Conservation (phyloP, 2,113 vertebrate genomes). For the Callopanchax toddi region DNA sequence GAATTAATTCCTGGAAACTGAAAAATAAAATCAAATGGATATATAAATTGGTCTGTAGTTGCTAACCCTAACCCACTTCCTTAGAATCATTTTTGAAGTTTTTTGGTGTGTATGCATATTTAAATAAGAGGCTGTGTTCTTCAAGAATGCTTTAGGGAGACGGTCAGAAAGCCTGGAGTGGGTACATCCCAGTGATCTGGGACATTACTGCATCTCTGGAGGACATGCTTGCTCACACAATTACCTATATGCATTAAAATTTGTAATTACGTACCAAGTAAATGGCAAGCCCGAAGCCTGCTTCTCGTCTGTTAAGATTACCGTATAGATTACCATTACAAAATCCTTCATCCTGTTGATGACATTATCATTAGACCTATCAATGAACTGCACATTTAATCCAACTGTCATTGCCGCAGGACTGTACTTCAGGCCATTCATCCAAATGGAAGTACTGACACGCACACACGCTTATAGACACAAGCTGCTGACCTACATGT, state of each 20-base stretch:
- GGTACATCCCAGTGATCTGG: not conserved
- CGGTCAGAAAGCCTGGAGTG: too few relatives aligned
- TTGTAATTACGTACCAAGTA: conserved; percentile 33
- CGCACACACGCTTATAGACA: conserved; percentile 44
- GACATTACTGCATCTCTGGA: conserved; percentile 29
- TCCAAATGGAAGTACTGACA: conserved; percentile 55
- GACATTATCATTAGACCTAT: conserved; percentile 39
- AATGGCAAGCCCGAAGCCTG: conserved; percentile 21
- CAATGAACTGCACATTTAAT: conserved; percentile 29
- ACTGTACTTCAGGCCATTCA: conserved; percentile 49
- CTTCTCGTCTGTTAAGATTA: conserved; percentile 12
- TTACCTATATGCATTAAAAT: conserved; percentile 11
- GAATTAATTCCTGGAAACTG: conserved; percentile 76
- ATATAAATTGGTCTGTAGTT: too few relatives aligned
- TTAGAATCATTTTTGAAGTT: too few relatives aligned
- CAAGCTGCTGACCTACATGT: conserved; percentile 79
- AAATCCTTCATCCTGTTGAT: conserved; percentile 43
- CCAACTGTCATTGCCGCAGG: conserved; percentile 40
- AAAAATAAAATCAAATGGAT: conserved; percentile 65
- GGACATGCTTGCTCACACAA: conserved; percentile 1
- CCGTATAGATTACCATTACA: conserved; percentile 8
- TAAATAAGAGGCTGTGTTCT: not conserved
- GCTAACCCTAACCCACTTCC: too few relatives aligned
- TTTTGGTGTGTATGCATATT: not conserved
- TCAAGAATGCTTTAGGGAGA: conserved; percentile 29